Conservation (phyloP, 2,888 invertebrate genomes). For the Magallana nippona region DNA sequence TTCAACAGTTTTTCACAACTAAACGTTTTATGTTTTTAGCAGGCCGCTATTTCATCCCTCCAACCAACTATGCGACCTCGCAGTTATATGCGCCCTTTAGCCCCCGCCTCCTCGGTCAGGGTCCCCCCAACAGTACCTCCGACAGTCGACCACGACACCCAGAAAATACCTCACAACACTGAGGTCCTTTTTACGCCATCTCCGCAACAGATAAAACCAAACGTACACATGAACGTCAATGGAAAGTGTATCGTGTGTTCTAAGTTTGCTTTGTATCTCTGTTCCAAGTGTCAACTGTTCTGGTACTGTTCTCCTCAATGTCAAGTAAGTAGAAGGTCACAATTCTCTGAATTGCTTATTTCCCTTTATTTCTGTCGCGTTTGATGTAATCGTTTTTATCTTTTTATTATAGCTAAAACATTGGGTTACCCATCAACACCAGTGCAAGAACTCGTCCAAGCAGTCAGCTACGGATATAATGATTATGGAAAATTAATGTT, state of each 20-base stretch:
- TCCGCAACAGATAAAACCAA: slow-evolving; percentile 1
- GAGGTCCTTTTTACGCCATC: neutral
- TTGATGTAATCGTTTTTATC: neutral
- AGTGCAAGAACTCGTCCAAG: slow-evolving; percentile 48
- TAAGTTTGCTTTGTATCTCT: slow-evolving; percentile 68
- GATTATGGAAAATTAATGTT: too few relatives aligned
- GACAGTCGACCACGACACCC: neutral
- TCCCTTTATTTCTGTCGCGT: too few relatives aligned
- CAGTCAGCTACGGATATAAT: neutral
- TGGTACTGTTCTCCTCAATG: slow-evolving; percentile 97
- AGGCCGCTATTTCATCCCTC: slow-evolving; percentile 10
- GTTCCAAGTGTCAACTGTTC: slow-evolving; percentile 69
- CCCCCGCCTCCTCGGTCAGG: neutral
- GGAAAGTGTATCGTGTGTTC: slow-evolving; percentile 68
- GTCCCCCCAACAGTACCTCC: neutral
- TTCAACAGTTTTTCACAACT: too few relatives aligned
- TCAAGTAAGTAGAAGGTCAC: slow-evolving; percentile 85
- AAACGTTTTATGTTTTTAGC: neutral
- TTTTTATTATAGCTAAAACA: slow-evolving; percentile 56
- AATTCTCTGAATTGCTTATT: neutral
- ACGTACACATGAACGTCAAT: slow-evolving; percentile 59
- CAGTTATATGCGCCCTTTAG: slow-evolving; percentile 7
- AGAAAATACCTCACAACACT: neutral
- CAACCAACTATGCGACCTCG: slow-evolving; percentile 7
- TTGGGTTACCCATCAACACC: slow-evolving; percentile 59